Conservation (phyloP, 2,888 invertebrate genomes). For the Chydorus sphaericus region DNA sequence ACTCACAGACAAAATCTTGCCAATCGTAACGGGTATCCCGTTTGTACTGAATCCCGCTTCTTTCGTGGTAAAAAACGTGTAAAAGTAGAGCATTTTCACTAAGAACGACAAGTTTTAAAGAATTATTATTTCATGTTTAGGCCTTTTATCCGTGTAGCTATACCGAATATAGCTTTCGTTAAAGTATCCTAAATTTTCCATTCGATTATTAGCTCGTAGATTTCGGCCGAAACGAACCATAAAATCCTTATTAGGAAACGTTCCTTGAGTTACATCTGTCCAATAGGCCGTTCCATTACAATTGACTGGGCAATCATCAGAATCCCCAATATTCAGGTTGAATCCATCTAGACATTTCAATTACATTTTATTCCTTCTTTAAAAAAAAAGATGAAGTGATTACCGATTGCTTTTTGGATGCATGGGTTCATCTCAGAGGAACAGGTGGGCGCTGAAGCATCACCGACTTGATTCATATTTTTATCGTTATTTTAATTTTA, state of each 20-base stretch:
- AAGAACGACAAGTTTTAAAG: too few species aligned
- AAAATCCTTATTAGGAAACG: constrained; percentile 9
- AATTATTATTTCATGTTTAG: too few species aligned
- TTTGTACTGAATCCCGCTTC: constrained; percentile 12
- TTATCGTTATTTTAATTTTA: background rate
- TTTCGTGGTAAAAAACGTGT: constrained; percentile 12
- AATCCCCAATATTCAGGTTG: too few species aligned
- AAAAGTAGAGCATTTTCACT: constrained; percentile 7
- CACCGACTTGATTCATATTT: background rate
- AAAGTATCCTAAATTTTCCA: too few species aligned
- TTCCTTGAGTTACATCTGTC: constrained; percentile 7
- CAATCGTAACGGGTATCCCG: constrained; percentile 11
- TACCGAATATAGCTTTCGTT: too few species aligned
- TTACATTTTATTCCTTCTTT: too few species aligned
- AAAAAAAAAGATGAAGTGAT: too few species aligned
- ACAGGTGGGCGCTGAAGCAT: background rate
- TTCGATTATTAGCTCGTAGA: background rate
- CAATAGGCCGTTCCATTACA: constrained; percentile 8
- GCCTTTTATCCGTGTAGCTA: too few species aligned
- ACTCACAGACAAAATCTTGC: constrained; percentile 14
- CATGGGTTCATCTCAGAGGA: constrained; percentile 3
- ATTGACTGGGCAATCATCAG: background rate
- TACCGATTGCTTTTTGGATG: constrained; percentile 6
- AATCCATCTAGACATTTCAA: too few species aligned
- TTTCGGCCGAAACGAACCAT: background rate